These are phyloP conservation scores for Meandrina meandrites DNA, from an alignment of 92 coral and sea anemone genomes.

Conservation along the genomic window DNA sequence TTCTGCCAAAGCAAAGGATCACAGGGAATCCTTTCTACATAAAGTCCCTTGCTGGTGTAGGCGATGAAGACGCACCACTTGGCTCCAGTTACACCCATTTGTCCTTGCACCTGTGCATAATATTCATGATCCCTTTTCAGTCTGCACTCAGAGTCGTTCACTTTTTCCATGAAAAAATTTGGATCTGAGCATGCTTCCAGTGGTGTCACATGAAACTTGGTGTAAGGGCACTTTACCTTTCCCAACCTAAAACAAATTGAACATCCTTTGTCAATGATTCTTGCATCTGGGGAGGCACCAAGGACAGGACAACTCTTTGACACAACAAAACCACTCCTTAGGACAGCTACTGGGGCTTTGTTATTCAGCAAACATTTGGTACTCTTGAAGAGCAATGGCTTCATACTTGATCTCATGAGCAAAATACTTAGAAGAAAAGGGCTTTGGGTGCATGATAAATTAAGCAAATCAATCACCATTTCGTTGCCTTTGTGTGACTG, in stretches of 20 bases:
- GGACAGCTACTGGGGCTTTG: constrained; percentile 49
- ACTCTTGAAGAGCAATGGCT: constrained; percentile 45
- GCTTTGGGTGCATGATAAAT: constrained; percentile 51
- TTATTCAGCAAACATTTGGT: constrained; percentile 43
- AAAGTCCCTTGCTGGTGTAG: constrained; percentile 34
- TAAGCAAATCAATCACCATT: constrained; percentile 26
- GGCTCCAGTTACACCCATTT: constrained; percentile 43
- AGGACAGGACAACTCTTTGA: constrained; percentile 24
- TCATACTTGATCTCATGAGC: constrained; percentile 70
- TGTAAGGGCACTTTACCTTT: constrained; percentile 61
- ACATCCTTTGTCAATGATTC: constrained; percentile 57
- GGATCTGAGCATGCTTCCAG: constrained; percentile 58
- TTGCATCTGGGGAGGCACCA: constrained; percentile 70
- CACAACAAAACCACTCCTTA: constrained; percentile 49
- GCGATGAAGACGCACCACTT: constrained; percentile 40
- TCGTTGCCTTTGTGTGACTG: not conserved
- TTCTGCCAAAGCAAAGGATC: constrained; percentile 26
- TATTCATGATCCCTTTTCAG: constrained; percentile 39
- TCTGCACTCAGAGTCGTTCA: not conserved
- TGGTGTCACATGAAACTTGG: constrained; percentile 62
- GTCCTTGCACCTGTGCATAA: constrained; percentile 50
- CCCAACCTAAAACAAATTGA: constrained; percentile 47
- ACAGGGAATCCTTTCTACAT: constrained; percentile 36
- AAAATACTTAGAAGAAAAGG: constrained; percentile 35
- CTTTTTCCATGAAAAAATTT: constrained; percentile 17